Percentiles rank a stretch among this genome's conserved stretches.
Conservation (phyloP, 2,888 invertebrate genomes). For the Xanthia togata region DNA sequence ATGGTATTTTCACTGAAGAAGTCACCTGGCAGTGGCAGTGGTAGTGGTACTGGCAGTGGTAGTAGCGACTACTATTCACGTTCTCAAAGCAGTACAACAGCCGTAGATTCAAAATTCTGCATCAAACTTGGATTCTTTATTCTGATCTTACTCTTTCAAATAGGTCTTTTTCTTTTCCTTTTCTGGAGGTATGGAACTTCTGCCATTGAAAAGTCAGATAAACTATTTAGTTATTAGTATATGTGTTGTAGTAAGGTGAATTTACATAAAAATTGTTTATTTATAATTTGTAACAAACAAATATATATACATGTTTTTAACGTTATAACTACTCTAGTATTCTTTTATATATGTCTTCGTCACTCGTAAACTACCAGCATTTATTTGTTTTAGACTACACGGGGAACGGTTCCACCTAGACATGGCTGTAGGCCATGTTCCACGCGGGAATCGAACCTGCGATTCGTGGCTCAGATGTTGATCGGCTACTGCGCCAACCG, state of each 20-base stretch:
- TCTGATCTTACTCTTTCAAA: constrained; percentile 72
- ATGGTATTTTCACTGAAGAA: constrained; percentile 74
- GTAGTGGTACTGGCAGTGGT: background rate
- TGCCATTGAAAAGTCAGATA: background rate
- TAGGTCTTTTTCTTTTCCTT: constrained; percentile 70
- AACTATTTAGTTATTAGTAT: constrained; percentile 2
- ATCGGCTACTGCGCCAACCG: background rate
- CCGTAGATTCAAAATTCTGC: constrained; percentile 72
- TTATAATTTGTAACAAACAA: constrained; percentile 23
- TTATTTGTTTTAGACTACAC: background rate
- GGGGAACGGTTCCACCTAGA: background rate
- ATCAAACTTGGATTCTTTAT: constrained; percentile 69
- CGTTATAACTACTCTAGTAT: background rate
- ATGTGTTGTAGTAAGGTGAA: constrained; percentile 24
- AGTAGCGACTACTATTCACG: background rate
- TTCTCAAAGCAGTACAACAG: background rate
- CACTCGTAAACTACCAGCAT: background rate
- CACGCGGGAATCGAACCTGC: background rate
- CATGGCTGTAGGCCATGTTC: background rate
- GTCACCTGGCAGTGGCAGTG: constrained; percentile 48
- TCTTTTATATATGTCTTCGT: constrained; percentile 4
- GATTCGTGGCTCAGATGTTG: background rate
- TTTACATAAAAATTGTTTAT: constrained; percentile 31
- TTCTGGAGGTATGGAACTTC: constrained; percentile 58
- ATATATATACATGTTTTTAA: background rate